Percentiles rank a stretch among this genome's conserved stretches.
Evolutionary conservation across 2,888 invertebrate species (phyloP).

Genomic region (Drosophila putrida): DNA sequence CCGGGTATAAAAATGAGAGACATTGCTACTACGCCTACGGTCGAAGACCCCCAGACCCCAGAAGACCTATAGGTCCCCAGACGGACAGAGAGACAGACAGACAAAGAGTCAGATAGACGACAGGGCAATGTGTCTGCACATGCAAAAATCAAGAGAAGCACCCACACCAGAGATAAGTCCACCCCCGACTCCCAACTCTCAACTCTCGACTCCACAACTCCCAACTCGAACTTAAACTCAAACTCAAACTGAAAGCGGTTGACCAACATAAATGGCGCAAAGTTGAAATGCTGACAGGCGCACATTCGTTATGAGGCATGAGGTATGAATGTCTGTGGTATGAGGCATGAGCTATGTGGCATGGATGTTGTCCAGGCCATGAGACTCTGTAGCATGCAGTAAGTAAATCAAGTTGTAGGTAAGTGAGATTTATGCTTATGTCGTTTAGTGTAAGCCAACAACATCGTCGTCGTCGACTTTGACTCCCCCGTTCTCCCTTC

Average conservation of each 20-base stretch:
- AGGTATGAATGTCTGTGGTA: conserved; percentile 15
- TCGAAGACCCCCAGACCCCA: conserved; percentile 19
- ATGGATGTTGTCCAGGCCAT: conserved; percentile 21
- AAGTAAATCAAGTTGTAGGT: conserved; percentile 82
- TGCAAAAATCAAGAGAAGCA: conserved; percentile 61
- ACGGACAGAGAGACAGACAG: conserved; percentile 28
- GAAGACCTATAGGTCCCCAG: conserved; percentile 31
- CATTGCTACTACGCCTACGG: conserved; percentile 34
- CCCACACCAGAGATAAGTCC: conserved; percentile 43
- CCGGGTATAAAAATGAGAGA: conserved; percentile 11
- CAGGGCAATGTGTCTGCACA: conserved; percentile 53
- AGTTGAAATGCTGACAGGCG: conserved; percentile 83
- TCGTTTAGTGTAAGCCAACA: conserved; percentile 76
- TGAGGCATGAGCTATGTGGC: conserved; percentile 44
- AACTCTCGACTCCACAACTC: conserved; percentile 9
- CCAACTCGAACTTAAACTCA: background rate
- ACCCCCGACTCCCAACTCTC: conserved; percentile 14
- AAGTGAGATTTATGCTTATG: conserved; percentile 82
- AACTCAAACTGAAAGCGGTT: conserved; percentile 43
- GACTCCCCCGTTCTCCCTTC: conserved; percentile 11
- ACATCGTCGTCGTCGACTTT: conserved; percentile 41
- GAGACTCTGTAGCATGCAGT: conserved; percentile 56
- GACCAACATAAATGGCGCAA: conserved; percentile 83
- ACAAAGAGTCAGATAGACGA: conserved; percentile 35
- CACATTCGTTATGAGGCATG: conserved; percentile 78